Base-by-base conservation (phyloP, 2,797 vertebrate species). In the Ara ararauna region DNA sequence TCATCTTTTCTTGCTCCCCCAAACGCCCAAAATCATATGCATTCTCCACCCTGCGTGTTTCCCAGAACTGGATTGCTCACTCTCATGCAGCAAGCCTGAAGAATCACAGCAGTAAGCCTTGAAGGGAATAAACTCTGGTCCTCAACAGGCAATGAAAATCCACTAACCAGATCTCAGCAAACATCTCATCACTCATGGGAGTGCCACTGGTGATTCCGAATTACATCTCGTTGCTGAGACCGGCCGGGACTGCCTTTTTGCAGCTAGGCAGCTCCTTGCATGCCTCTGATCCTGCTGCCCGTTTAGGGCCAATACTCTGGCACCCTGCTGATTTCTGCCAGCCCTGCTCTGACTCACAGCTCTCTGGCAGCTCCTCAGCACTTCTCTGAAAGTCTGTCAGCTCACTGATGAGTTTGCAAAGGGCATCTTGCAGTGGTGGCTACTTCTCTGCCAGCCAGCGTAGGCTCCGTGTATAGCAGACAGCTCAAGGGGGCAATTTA, bases 171-270 rank as follows among this genome's bases (percentile, higher is more conserved):
- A 45, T 72, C 24, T 58, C 56, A 58, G n/a, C n/a, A 34, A 34
- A 58, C 56, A 34, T 58, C 54, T 23, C n/a, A 58, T 58, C 56
- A 24, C n/a, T 58, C n/a, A 23, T 30, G 16, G 15, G 24, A 45
- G n/a, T 20, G 54, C 40, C 1, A 0, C 27, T 68, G 70, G 17
- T 53, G 45, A 51, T n/a, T 40, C 26, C 42, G 54, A 47, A 38
- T 64, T 48, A 62, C 11, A 32, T 22, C 27, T 19, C 7, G 18
- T 72, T 38, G 47, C 24, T 21, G 42, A 32, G 54, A 47, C 19
- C 2, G 34, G 38, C 17, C 13, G 42, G 84, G 24, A 23, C 62
- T 47, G n/a, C 44, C 51, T 30, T 7, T 32, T 10, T 0, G 0
- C 12, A 48, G n/a, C 60, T 24, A 4, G 13, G 38, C 38, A 38